Base-by-base conservation (phyloP, 1,140 invertebrate genomes). In the Procambarus clarkii region DNA sequence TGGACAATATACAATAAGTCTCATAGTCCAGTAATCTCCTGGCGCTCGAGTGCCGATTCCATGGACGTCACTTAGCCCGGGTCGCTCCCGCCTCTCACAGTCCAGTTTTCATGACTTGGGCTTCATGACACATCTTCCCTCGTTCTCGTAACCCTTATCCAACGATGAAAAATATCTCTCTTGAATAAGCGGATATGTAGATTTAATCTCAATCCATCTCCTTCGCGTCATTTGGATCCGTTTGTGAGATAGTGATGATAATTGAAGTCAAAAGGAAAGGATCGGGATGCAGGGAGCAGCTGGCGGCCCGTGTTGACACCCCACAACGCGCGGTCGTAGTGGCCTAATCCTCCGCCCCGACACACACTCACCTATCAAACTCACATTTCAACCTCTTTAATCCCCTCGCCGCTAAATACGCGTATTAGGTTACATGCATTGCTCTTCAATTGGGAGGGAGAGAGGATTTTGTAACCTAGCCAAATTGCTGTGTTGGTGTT, bases 351-450 rank as follows among this genome's bases (percentile, higher is more conserved):
- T 34, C 15, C 44, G 7, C 24, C 34, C 21, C 81, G 46, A 48
- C 77, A 79, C 76, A 77, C 76, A 77, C 76, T 45, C 76, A 79
- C 44, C 77, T 48, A 79, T 79, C 77, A 79, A 79, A 46, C 77
- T 79, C 77, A 11, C 48, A 18, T 79, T 79, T 79, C 45, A 46
- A 79, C 13, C 77, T 79, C 77, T 79, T 79, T 79, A 79, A 79
- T 79, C 77, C 77, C 76, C 45, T 50, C 44, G 4, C 77, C 77
- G 21, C 77, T 79, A 79, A 79, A 79, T 50, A 50, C 77, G n/a
- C 13, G 77, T 50, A 46, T 79, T 79, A 50, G 77, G 77, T 79
- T 79, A 79, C 77, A 48, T 50, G 45, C 48, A 79, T 48, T 79
- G 48, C 77, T 50, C 18, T 11, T 24, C 11, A 46, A 79, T 50